Conservation (phyloP, 1,140 invertebrate species). For the Ceratina australensis region DNA sequence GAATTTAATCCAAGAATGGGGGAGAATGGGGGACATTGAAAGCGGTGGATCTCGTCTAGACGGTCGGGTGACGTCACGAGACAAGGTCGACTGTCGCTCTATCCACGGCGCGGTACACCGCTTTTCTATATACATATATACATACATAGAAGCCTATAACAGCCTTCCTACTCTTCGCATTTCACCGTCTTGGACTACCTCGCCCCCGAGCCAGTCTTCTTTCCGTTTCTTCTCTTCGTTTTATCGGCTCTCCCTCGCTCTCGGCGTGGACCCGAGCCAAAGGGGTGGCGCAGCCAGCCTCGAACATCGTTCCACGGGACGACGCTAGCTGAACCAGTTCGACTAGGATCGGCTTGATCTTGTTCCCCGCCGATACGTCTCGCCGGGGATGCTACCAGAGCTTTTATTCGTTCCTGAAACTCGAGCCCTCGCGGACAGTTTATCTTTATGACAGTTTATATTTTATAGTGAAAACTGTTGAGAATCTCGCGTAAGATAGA, state of each 20-base stretch:
- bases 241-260: conserved; percentile 4
- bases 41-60: conserved; percentile 69
- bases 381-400: conserved; percentile 20
- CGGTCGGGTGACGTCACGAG: conserved; percentile 66
- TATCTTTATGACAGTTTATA: no score
- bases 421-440: neutral
- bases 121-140: conserved; percentile 36
- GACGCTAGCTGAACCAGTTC: conserved; percentile 43
- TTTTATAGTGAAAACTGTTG: no score
- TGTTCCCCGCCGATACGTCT: conserved; percentile 33
- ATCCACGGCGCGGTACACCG: conserved; percentile 41
- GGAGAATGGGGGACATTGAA: conserved; percentile 64
- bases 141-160: conserved; percentile 18
- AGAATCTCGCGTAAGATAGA: no score
- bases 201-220: conserved; percentile 32
- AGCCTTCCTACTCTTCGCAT: conserved; percentile 32
- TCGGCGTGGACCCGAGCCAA: neutral
- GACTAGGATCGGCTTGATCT: conserved; percentile 39
- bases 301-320: conserved; percentile 35
- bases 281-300: conserved; percentile 35
- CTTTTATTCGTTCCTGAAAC: neutral
- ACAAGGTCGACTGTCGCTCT: conserved; percentile 69
- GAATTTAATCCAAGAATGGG: conserved; percentile 67
- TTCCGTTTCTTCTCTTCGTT: conserved; percentile 16
- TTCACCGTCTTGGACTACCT: conserved; percentile 35